Conservation (phyloP, 2,888 invertebrate genomes). For the Mycalesis mineus region DNA sequence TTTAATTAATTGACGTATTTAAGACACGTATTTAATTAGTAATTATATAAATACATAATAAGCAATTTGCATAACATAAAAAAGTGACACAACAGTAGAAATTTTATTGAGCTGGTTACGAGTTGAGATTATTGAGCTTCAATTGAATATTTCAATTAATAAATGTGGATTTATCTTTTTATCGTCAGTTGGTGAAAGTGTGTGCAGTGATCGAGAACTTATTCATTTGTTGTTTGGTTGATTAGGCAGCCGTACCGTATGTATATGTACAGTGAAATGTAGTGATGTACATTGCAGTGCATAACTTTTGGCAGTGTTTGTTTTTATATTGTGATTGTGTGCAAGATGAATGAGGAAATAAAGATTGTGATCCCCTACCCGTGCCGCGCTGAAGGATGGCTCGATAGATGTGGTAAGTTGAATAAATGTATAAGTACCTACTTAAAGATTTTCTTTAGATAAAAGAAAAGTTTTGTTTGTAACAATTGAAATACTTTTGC, state of each 20-base stretch:
- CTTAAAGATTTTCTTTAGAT: background rate
- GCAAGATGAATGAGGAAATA: constrained; percentile 56
- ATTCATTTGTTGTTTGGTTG: constrained; percentile 30
- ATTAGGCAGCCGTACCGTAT: constrained; percentile 24
- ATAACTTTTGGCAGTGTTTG: constrained; percentile 38
- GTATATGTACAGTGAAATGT: constrained; percentile 48
- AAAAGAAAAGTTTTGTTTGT: background rate
- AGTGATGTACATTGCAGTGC: constrained; percentile 35
- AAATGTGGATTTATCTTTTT: constrained; percentile 33
- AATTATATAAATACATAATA: background rate
- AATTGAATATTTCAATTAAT: constrained; percentile 1
- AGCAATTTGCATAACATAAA: background rate
- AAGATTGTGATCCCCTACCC: constrained; percentile 60
- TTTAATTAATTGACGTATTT: too few relatives aligned
- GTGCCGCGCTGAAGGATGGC: constrained; percentile 71
- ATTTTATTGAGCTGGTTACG: background rate
- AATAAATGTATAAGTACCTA: background rate
- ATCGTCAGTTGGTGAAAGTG: constrained; percentile 69
- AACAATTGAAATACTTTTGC: constrained; percentile 24
- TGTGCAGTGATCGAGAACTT: constrained; percentile 45
- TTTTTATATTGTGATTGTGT: constrained; percentile 42
- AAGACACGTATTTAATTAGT: background rate
- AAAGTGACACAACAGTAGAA: background rate
- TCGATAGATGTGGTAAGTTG: constrained; percentile 68
- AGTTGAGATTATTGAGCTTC: background rate